phyloP scores from a whole-genome alignment of 2,113 vertebrate species.

The Poecile atricapillus region DNA sequence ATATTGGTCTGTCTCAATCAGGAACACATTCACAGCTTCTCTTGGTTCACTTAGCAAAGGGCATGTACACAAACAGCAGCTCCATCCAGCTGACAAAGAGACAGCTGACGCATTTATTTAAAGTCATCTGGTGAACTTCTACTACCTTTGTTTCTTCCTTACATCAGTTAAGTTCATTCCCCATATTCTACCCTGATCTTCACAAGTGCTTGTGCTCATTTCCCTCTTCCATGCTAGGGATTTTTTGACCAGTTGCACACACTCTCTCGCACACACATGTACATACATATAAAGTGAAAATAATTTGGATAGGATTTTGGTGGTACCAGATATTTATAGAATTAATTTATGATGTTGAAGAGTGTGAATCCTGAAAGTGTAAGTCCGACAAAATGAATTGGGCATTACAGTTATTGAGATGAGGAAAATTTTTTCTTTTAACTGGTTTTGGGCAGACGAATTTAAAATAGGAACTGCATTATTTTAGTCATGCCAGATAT shows the following conservation, averaged over 20 bases:
- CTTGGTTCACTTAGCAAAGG: not conserved
- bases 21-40: not conserved
- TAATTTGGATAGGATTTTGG: not conserved
- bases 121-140: not conserved
- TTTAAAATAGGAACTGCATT: not conserved
- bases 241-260: not conserved
- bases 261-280: rapidly evolving
- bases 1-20: not conserved
- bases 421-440: not conserved
- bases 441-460: not conserved
- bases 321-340: not conserved
- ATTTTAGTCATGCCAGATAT: not conserved
- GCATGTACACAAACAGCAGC: not conserved
- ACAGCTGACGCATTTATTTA: not conserved
- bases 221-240: not conserved
- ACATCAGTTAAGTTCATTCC: not conserved
- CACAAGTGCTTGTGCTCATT: rapidly evolving
- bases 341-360: not conserved
- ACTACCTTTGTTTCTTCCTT: not conserved
- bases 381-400: not conserved
- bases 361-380: not conserved
- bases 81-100: not conserved
- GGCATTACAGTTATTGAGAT: not conserved
- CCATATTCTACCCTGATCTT: not conserved
- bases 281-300: not conserved